These are phyloP conservation scores for Leptonema lineaticorne DNA, from an alignment of 1,140 invertebrate genomes.

Conservation along the genomic window DNA sequence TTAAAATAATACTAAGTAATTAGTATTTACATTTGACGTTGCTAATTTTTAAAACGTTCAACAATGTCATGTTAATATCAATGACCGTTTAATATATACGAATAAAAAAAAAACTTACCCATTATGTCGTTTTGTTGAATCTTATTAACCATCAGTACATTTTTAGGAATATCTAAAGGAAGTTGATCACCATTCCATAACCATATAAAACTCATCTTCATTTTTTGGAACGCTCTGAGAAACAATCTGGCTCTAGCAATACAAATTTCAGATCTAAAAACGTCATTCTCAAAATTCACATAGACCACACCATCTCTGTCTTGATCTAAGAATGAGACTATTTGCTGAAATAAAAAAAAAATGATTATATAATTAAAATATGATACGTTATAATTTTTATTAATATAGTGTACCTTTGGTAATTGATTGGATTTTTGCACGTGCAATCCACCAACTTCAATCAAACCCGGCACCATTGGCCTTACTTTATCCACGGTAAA, in stretches of 20 bases:
- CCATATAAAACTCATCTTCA: constrained; percentile 51
- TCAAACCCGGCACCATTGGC: constrained; percentile 54
- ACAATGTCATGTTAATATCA: not conserved
- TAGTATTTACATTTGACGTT: not conserved
- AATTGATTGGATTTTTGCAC: constrained; percentile 46
- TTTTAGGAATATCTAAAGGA: constrained; percentile 50
- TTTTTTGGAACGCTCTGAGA: constrained; percentile 2
- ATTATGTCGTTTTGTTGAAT: constrained; percentile 70
- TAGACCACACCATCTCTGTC: constrained; percentile 62
- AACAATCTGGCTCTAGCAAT: not conserved
- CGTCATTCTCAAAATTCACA: constrained; percentile 64
- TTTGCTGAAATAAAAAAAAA: constrained; percentile 48
- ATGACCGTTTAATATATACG: too few species aligned
- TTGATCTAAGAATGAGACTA: constrained; percentile 58
- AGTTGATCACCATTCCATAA: constrained; percentile 69
- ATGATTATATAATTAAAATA: not conserved
- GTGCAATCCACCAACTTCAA: constrained; percentile 62
- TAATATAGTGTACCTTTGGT: too few species aligned
- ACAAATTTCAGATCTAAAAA: constrained; percentile 55
- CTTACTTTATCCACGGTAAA: constrained; percentile 51
- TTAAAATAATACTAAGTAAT: not conserved
- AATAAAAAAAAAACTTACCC: constrained; percentile 51
- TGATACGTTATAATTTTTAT: not conserved
- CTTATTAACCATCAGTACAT: constrained; percentile 66
- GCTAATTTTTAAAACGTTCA: not conserved